Conservation (phyloP, 1,140 invertebrate species). For the Drosophila sp. region DNA sequence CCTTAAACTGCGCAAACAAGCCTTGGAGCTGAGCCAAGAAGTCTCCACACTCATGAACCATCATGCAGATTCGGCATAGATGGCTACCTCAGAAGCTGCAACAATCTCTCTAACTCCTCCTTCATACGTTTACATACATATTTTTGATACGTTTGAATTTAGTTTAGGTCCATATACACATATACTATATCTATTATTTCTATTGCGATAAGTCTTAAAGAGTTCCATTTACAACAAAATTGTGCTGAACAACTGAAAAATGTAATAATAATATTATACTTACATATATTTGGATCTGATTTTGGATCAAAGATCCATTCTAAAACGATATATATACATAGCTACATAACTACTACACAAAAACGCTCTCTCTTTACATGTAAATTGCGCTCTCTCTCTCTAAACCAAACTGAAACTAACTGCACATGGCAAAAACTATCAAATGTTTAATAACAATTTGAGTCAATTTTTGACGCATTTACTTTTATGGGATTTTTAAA, state of each 20-base stretch:
- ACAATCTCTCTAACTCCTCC: constrained; percentile 50
- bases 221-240: constrained; percentile 70
- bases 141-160: constrained; percentile 75
- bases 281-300: constrained; percentile 46
- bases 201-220: constrained; percentile 46
- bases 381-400: constrained; percentile 48
- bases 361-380: constrained; percentile 28
- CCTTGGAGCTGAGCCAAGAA: constrained; percentile 70
- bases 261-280: constrained; percentile 33
- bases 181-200: constrained; percentile 13
- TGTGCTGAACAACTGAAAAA: constrained; percentile 47
- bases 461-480: constrained; percentile 83
- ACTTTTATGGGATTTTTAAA: constrained; percentile 72
- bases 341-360: constrained; percentile 2
- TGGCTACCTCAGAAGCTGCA: constrained; percentile 60
- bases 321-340: constrained; percentile 6
- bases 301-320: constrained; percentile 50
- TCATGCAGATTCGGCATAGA: constrained; percentile 48
- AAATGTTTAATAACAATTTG: constrained; percentile 56
- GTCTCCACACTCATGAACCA: constrained; percentile 55
- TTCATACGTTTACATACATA: constrained; percentile 61
- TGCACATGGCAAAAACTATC: constrained; percentile 55
- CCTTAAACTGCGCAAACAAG: constrained; percentile 76
- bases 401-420: constrained; percentile 34
- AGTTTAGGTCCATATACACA: constrained; percentile 50